A percentile compares a stretch with the other conserved stretches of the same genome.
Conservation (phyloP, 2,113 vertebrate genomes). For the Tenrec ecaudatus region DNA sequence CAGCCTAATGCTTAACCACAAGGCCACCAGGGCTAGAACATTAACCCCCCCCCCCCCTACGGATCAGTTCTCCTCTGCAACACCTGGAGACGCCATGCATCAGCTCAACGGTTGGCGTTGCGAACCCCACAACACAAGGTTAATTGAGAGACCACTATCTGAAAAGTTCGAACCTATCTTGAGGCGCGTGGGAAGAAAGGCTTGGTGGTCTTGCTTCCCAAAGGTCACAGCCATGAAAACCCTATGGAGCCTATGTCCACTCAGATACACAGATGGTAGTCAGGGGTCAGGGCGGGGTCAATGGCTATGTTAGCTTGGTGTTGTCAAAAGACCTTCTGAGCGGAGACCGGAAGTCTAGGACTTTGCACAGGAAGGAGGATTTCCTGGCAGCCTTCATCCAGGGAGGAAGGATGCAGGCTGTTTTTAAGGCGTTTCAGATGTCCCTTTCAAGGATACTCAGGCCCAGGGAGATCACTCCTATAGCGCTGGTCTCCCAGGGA, state of each 20-base stretch:
- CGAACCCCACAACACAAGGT: background rate
- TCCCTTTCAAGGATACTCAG: background rate
- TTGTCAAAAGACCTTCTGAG: too few relatives aligned
- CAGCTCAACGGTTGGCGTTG: too few relatives aligned
- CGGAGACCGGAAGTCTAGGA: too few relatives aligned
- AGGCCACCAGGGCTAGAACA: too few relatives aligned
- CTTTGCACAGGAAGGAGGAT: background rate
- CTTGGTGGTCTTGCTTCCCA: background rate
- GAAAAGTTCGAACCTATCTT: background rate
- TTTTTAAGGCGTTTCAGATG: background rate
- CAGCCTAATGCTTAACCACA: too few relatives aligned
- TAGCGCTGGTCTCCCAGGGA: background rate
- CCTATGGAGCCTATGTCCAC: background rate
- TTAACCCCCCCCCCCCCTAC: too few relatives aligned
- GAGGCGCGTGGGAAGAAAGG: background rate
- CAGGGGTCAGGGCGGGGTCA: background rate
- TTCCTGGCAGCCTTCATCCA: background rate
- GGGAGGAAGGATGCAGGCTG: background rate
- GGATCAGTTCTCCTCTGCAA: too few relatives aligned
- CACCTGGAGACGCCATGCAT: too few relatives aligned
- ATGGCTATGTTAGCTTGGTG: too few relatives aligned
- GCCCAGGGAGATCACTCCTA: background rate
- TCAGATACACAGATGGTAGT: background rate
- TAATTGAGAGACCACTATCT: background rate
- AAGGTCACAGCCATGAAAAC: background rate